A percentile compares a stretch with the other conserved stretches of the same genome.
phyloP scores from a whole-genome alignment of 2,888 invertebrate species.

The Netelia fuscicornis region DNA sequence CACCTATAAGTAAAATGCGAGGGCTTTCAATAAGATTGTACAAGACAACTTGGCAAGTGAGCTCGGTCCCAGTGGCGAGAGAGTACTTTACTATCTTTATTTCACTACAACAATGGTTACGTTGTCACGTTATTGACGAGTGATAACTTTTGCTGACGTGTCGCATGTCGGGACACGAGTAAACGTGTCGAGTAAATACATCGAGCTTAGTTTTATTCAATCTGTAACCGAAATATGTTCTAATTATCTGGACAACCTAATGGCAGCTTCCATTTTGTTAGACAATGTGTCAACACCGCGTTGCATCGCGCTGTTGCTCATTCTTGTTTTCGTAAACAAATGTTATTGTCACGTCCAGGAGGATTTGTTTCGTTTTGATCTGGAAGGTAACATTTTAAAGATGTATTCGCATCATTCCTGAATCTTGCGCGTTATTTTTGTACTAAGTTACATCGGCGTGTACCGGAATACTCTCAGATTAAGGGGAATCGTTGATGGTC shows the following conservation, averaged over 20 bases:
- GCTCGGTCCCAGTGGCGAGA: neutral
- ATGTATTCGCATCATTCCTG: neutral
- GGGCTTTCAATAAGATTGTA: neutral
- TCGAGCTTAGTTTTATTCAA: neutral
- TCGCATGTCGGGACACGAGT: neutral
- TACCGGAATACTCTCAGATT: no score
- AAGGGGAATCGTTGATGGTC: no score
- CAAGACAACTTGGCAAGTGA: neutral
- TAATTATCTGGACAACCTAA: slow-evolving; percentile 32
- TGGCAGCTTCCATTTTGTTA: slow-evolving; percentile 68
- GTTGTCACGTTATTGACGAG: neutral
- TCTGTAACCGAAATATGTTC: neutral
- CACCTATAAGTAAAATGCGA: neutral
- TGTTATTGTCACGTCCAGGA: slow-evolving; percentile 54
- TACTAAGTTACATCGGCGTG: no score
- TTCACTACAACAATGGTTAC: neutral
- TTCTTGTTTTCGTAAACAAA: slow-evolving; percentile 66
- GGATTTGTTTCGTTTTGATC: slow-evolving; percentile 45
- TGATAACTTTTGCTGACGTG: slow-evolving; percentile 31
- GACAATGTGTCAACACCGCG: slow-evolving; percentile 43
- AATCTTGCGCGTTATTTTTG: neutral
- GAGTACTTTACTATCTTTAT: slow-evolving; percentile 40
- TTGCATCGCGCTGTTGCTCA: slow-evolving; percentile 59
- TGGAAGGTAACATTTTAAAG: neutral
- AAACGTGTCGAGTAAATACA: neutral